Percentiles rank a stretch among this genome's conserved stretches.
Evolutionary conservation across 2,888 invertebrate species (phyloP).

Genomic region (Aquatica leii): DNA sequence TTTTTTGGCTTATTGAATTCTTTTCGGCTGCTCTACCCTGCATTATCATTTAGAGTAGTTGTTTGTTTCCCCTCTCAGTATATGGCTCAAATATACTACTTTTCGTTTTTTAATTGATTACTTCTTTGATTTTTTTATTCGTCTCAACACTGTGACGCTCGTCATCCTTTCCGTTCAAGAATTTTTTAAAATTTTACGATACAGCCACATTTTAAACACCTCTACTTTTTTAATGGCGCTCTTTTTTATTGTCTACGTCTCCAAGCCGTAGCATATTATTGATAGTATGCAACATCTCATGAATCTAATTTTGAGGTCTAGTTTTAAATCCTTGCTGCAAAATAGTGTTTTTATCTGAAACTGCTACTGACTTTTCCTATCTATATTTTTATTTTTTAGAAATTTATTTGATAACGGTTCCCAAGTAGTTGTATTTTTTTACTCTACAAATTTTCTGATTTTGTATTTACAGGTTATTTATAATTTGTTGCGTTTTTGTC

Average conservation of each 20-base stretch:
- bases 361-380: neutral
- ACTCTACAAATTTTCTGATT: too few relatives aligned
- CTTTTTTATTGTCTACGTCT: neutral
- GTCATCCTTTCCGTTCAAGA: too few relatives aligned
- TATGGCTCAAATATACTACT: neutral
- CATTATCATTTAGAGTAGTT: too few relatives aligned
- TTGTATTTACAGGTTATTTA: too few relatives aligned
- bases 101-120: neutral
- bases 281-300: constrained; percentile 1
- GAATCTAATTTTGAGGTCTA: neutral
- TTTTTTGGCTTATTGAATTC: neutral
- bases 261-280: neutral
- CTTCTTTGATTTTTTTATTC: neutral
- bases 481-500: too few relatives aligned
- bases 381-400: too few relatives aligned
- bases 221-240: neutral
- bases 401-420: neutral
- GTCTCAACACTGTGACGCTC: too few relatives aligned
- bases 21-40: neutral
- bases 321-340: neutral
- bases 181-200: too few relatives aligned
- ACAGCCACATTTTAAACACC: too few relatives aligned
- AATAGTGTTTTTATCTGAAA: neutral
- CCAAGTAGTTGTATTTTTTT: neutral
- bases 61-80: too few relatives aligned